A percentile compares a stretch with the other conserved stretches of the same genome.
Conservation (phyloP, 2,797 vertebrate genomes). For the Chanos chanos region DNA sequence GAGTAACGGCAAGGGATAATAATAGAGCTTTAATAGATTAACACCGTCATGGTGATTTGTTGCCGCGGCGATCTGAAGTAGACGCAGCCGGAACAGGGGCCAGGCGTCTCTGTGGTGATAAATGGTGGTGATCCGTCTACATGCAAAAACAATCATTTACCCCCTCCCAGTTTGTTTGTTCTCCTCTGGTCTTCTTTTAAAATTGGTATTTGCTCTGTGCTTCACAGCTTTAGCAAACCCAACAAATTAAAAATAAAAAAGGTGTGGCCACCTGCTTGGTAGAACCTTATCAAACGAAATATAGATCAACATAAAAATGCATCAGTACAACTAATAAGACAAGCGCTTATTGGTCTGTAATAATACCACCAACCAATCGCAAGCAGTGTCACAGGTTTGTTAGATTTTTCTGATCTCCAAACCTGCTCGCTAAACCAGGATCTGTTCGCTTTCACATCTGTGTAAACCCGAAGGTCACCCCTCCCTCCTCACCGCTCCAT, state of each 20-base stretch:
- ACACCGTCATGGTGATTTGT: constrained; percentile 59
- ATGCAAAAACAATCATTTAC: constrained; percentile 5
- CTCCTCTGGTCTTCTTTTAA: not conserved
- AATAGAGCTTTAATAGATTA: constrained; percentile 71
- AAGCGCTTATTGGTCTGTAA: too few species aligned
- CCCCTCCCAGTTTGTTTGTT: not conserved
- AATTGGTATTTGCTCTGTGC: too few species aligned
- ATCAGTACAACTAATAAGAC: too few species aligned
- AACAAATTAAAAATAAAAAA: too few species aligned
- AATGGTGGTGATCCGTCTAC: constrained; percentile 49
- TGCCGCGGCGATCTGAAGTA: constrained; percentile 50
- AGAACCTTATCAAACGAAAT: too few species aligned
- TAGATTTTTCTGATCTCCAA: too few species aligned
- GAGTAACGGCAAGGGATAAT: constrained; percentile 28
- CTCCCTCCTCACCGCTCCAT: not conserved
- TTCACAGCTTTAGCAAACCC: too few species aligned
- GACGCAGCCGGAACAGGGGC: constrained; percentile 54
- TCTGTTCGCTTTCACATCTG: not conserved
- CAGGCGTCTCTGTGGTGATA: constrained; percentile 58
- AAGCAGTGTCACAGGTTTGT: too few species aligned
- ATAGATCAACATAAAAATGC: too few species aligned
- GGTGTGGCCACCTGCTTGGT: too few species aligned
- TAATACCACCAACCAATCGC: too few species aligned
- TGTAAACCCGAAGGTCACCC: too few species aligned
- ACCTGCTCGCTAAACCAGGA: not conserved